Percentiles rank a stretch among this genome's conserved stretches.
Conservation (phyloP, 2,797 vertebrate genomes). For the Natrix natrix region DNA sequence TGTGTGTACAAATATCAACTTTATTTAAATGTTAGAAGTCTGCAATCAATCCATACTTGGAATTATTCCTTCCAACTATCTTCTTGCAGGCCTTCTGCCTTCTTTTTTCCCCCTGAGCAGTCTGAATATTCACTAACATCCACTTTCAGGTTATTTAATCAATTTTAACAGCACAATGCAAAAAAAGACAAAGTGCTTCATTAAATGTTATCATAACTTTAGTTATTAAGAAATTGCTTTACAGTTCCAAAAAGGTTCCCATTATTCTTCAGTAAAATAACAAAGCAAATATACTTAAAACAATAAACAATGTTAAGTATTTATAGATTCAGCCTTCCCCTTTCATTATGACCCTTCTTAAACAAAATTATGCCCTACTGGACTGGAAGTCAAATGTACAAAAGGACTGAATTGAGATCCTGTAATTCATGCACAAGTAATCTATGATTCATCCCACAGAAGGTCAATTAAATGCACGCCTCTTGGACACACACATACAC, state of each 20-base stretch:
- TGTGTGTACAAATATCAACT: background rate
- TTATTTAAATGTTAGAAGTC: background rate
- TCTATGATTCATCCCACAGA: conserved; percentile 47
- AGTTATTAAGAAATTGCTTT: conserved; percentile 16
- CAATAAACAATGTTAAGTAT: conserved; percentile 10
- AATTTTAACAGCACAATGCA: background rate
- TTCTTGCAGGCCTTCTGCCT: background rate
- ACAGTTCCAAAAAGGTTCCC: background rate
- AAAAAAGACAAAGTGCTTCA: background rate
- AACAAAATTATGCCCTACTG: conserved; percentile 33
- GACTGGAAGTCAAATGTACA: conserved; percentile 36
- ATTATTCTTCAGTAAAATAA: conserved; percentile 31
- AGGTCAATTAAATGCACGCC: conserved; percentile 35
- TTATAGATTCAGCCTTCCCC: conserved; percentile 22
- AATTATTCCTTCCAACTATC: background rate
- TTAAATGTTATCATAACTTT: background rate
- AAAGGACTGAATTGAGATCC: conserved; percentile 27
- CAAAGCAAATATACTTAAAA: conserved; percentile 6
- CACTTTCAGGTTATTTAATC: background rate
- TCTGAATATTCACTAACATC: background rate
- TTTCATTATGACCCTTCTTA: conserved; percentile 30
- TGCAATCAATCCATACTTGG: background rate
- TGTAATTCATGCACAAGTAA: conserved; percentile 39
- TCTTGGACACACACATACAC: background rate
- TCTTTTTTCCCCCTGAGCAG: background rate